These are phyloP conservation scores for Carterocephalus palaemon DNA, from an alignment of 2,888 invertebrate species.

Conservation along the genomic window DNA sequence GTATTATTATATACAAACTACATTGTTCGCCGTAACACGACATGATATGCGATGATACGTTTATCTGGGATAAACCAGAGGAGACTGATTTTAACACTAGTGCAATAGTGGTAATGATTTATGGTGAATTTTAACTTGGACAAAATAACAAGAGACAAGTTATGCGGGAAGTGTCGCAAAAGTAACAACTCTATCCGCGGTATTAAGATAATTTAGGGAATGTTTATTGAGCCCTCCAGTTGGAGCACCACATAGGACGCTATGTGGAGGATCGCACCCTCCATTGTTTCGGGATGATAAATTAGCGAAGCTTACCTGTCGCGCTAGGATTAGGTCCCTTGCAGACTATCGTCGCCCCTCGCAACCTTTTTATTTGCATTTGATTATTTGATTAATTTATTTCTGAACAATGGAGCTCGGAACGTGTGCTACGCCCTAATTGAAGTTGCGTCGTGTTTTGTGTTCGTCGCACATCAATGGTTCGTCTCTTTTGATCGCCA, in stretches of 20 bases:
- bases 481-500: constrained; percentile 7
- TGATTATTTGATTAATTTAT: constrained; percentile 66
- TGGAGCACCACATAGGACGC: constrained; percentile 34
- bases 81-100: too few relatives aligned
- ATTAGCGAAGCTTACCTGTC: constrained; percentile 75
- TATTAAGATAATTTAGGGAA: constrained; percentile 42
- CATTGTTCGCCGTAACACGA: too few relatives aligned
- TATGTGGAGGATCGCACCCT: constrained; percentile 41
- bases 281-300: constrained; percentile 75
- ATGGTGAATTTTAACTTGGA: too few relatives aligned
- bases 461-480: constrained; percentile 21
- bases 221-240: constrained; percentile 57
- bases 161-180: constrained; percentile 3
- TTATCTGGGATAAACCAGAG: too few relatives aligned
- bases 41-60: too few relatives aligned
- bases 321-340: constrained; percentile 61
- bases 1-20: too few relatives aligned
- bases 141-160: too few relatives aligned
- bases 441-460: constrained; percentile 13
- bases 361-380: constrained; percentile 63
- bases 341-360: constrained; percentile 60
- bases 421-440: constrained; percentile 17
- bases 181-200: constrained; percentile 16
- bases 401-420: constrained; percentile 45
- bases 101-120: too few relatives aligned